These are phyloP conservation scores for Buphagus erythrorhynchus DNA, from an alignment of 2,797 vertebrate species.

Conservation along the genomic window DNA sequence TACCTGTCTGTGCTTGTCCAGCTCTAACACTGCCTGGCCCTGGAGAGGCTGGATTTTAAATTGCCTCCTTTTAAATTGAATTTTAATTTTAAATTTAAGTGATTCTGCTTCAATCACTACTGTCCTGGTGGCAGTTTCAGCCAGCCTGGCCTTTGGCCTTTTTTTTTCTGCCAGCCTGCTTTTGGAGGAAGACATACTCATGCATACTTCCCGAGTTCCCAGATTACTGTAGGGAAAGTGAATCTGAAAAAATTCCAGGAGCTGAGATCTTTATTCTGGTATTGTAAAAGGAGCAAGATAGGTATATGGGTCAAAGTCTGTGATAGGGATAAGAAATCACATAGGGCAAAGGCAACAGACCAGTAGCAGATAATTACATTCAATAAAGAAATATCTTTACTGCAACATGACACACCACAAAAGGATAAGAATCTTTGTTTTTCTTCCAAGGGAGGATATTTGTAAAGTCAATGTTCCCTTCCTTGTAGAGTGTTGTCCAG, in stretches of 20 bases:
- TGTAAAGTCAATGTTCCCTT: not conserved
- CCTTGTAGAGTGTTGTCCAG: not conserved
- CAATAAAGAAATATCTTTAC: slow-evolving; percentile 34
- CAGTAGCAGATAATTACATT: not conserved
- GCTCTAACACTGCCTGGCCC: not conserved
- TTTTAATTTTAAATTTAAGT: not conserved
- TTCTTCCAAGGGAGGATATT: not conserved
- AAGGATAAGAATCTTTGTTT: not conserved
- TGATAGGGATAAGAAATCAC: not conserved
- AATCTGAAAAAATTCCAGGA: not conserved
- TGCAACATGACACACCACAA: not conserved
- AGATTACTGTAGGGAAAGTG: not conserved
- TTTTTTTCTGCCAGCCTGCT: not conserved
- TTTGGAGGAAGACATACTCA: not conserved
- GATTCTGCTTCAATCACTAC: rapidly evolving
- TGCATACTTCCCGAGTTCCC: rapidly evolving
- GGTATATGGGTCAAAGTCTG: not conserved
- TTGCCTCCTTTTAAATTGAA: not conserved
- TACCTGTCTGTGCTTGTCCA: not conserved
- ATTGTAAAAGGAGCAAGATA: not conserved
- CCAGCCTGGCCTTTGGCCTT: not conserved
- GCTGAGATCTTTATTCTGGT: not conserved
- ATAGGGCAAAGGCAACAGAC: not conserved
- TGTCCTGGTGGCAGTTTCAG: not conserved
- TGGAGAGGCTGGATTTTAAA: not conserved